phyloP scores from a whole-genome alignment of 2,113 vertebrate species.

The Dolichallabes microphthalmus region DNA sequence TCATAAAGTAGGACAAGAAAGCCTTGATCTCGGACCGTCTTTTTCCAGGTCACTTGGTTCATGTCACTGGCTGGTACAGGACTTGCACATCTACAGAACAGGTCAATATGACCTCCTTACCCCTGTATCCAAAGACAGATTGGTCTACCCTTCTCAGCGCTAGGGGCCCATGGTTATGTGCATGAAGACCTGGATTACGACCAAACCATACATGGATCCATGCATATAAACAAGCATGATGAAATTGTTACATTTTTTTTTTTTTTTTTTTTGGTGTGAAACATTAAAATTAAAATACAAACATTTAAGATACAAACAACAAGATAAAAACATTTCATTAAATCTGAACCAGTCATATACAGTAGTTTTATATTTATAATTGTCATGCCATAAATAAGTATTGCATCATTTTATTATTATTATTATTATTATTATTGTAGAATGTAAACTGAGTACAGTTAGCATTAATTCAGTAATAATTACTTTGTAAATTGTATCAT shows the following conservation, averaged over 20 bases:
- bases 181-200: conserved; percentile 19
- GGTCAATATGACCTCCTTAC: conserved; percentile 25
- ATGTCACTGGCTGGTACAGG: not conserved
- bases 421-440: not conserved
- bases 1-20: conserved; percentile 28
- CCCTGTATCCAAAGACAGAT: conserved; percentile 2
- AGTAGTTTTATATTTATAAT: not conserved
- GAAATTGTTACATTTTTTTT: too few species aligned
- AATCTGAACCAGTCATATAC: not conserved
- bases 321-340: too few species aligned
- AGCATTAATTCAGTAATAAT: not conserved
- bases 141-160: conserved; percentile 11
- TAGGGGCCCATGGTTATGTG: conserved; percentile 16
- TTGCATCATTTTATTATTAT: too few species aligned
- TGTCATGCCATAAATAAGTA: not conserved
- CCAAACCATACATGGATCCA: not conserved
- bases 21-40: not conserved
- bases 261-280: not conserved
- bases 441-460: not conserved
- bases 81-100: not conserved
- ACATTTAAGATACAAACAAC: too few species aligned
- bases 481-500: too few species aligned
- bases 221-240: not conserved
- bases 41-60: not conserved
- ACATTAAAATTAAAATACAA: too few species aligned